Base-by-base conservation (phyloP, 2,888 invertebrate species). In the Syrphus vitripennis region DNA sequence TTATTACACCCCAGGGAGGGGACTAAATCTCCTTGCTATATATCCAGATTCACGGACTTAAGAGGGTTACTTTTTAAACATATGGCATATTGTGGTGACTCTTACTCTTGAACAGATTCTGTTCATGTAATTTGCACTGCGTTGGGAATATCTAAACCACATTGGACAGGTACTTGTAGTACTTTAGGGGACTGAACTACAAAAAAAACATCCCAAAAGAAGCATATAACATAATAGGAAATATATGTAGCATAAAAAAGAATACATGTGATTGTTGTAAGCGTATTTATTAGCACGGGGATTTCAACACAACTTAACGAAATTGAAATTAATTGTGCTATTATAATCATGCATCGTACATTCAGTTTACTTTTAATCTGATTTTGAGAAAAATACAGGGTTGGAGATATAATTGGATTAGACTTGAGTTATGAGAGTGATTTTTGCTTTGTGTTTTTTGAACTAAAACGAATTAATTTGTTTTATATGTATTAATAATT, bases 221-320 rank as follows among this genome's bases (percentile, higher is more conserved):
- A 55, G 24, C 55, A 69, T 21, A 42, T n/a, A 21, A 55, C 55
- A 72, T 24, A 9, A 29, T 45, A 69, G 42, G 59, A 59, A 69
- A 55, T 55, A 48, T 45, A 57, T 50, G n/a, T 48, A 24, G 37
- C 63, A 76, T 59, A 45, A 31, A 70, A 70, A 80, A 72, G 71
- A 84, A 72, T n/a, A n/a, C n/a, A n/a, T n/a, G 77, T 86, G 77
- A 81, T 81, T 81, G 81, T 63, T 77, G 84, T 83, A 75, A 83
- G 83, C 72, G 81, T 86, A 86, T 86, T 86, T 86, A 81, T 86
- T 86, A 86, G 84, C 81, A 86, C 72, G 84, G 84, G 84, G 81
- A 86, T 86, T 86, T 86, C 84, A 81, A 77, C 84, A 74, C 81
- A 81, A 81, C 81, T 81, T 86, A 81, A 77, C 77, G 40, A 77